phyloP scores from a whole-genome alignment of 2,888 invertebrate genomes.

The Eutolmus rufibarbis region DNA sequence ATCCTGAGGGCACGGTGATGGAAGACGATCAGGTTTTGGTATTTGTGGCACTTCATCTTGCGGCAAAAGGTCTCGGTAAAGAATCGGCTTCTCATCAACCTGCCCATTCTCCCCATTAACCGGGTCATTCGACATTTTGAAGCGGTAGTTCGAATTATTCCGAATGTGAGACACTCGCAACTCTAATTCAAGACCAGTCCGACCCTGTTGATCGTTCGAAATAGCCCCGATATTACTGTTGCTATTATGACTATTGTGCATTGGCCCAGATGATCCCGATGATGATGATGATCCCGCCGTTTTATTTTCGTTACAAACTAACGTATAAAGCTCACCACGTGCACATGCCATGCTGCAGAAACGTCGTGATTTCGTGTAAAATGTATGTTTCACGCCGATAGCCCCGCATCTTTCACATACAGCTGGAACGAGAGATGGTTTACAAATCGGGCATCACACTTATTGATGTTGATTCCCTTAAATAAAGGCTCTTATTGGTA shows the following conservation, averaged over 20 bases:
- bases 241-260: conserved; percentile 45
- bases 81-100: conserved; percentile 41
- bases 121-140: conserved; percentile 60
- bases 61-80: conserved; percentile 60
- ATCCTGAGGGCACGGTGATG: conserved; percentile 63
- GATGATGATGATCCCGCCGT: conserved; percentile 44
- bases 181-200: conserved; percentile 59
- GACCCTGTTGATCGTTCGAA: conserved; percentile 26
- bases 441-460: conserved; percentile 2
- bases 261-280: conserved; percentile 29
- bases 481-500: background rate
- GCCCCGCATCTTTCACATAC: conserved; percentile 86
- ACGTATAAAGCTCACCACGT: conserved; percentile 64
- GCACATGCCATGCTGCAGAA: conserved; percentile 85
- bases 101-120: conserved; percentile 42
- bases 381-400: conserved; percentile 85
- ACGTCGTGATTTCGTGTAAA: conserved; percentile 81
- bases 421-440: conserved; percentile 65
- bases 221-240: background rate
- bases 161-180: conserved; percentile 60
- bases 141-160: conserved; percentile 61
- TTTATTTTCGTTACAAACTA: conserved; percentile 57
- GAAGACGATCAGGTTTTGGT: conserved; percentile 61
- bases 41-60: conserved; percentile 62
- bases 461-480: background rate